Evolutionary conservation across 2,888 invertebrate species (phyloP).

Genomic region (Drosophila lutescens): DNA sequence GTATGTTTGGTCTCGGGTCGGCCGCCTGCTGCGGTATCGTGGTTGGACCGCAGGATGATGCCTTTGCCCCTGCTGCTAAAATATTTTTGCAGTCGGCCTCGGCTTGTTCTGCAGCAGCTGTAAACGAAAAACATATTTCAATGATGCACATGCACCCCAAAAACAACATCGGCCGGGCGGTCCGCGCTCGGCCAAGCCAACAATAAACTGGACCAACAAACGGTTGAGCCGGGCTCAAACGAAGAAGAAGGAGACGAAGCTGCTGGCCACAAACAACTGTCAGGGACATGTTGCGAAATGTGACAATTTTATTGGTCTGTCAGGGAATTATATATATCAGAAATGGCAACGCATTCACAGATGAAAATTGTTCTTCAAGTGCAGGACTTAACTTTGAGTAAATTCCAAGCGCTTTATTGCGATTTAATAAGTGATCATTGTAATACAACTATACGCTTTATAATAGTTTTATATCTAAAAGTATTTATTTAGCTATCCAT

Average conservation of each 20-base stretch:
- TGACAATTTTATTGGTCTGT: conserved; percentile 76
- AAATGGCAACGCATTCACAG: background rate
- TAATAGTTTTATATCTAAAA: too few relatives aligned
- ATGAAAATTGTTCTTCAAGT: background rate
- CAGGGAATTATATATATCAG: conserved; percentile 42
- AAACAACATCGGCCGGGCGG: conserved; percentile 54
- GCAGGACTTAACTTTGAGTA: background rate
- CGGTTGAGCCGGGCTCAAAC: conserved; percentile 21
- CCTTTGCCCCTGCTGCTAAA: conserved; percentile 31
- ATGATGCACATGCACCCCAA: conserved; percentile 51
- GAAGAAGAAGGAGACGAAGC: conserved; percentile 16
- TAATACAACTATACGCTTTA: too few relatives aligned
- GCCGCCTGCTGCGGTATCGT: conserved; percentile 67
- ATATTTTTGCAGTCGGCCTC: conserved; percentile 45
- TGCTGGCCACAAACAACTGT: conserved; percentile 60
- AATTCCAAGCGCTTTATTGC: background rate
- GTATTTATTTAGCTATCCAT: too few relatives aligned
- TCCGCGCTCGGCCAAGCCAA: conserved; percentile 9
- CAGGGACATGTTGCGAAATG: conserved; percentile 65
- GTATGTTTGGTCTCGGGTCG: conserved; percentile 50
- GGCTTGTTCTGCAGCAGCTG: conserved; percentile 35
- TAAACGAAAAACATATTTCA: conserved; percentile 68
- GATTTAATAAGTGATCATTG: background rate
- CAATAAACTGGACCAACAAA: conserved; percentile 61
- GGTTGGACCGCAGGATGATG: conserved; percentile 41